Base-by-base conservation (phyloP, 2,113 vertebrate genomes). In the Nycticryphes semicollaris region DNA sequence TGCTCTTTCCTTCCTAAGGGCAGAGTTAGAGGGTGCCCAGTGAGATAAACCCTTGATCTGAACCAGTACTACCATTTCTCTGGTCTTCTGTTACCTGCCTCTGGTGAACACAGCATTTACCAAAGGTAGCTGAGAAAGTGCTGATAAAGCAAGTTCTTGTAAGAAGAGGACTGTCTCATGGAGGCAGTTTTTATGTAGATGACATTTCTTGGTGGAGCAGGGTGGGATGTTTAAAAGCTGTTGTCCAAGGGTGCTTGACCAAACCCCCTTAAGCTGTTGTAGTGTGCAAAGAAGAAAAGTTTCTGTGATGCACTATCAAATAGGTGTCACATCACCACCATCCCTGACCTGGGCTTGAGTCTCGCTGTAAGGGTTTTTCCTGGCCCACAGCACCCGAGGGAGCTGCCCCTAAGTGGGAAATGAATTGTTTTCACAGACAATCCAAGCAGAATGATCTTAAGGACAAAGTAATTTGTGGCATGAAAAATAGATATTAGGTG, bases 331-430 rank as follows among this genome's bases (percentile, higher is more conserved):
- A 43, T 22, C 47, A 43, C 4, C 59, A 60, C 47, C 27, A 23
- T 30, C 12, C 18, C 16, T 45, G 31, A 16, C 31, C 31, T 56
- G 53, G 8, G 28, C 18, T 57, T 84, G 67, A 20, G n/a, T 54
- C 19, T 59, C 25, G 3, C 25, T 6, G 14, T 31, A 30, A 48
- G 20, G 14, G 48, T 48, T 39, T n/a, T 50, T n/a, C 27, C 47
- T 39, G 57, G 48, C 64, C 64, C 0, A 0, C 9, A 16, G 33
- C 66, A n/a, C 15, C 14, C 17, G 12, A 14, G 22, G 67, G 60
- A 56, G 39, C 56, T 77, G 20, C 23, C 3, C 12, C 1, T 51
- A 10, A 15, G 24, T 39, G 35, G 45, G 47, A 30, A 45, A 19
- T 37, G 35, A 85, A 14, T 41, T 83, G 41, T 68, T 28, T 50